Evolutionary conservation across 2,797 vertebrate genomes (phyloP).

Genomic region (Microhierax caerulescens): DNA sequence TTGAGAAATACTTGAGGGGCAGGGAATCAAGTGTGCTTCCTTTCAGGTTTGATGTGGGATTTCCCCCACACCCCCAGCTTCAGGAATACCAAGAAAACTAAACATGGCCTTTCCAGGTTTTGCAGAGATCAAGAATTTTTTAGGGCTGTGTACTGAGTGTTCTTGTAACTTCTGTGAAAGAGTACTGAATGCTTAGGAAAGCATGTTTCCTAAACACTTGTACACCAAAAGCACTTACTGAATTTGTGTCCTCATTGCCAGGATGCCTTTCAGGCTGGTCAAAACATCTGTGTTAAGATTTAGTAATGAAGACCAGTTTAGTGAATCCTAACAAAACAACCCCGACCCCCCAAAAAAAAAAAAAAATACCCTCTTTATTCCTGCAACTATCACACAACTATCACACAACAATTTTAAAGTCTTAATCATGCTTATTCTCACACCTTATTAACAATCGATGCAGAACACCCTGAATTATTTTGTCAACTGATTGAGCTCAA

Average conservation of each 20-base stretch:
- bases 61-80: background rate
- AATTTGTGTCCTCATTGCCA: background rate
- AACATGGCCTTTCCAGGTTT: background rate
- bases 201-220: background rate
- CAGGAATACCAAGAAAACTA: background rate
- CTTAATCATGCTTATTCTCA: background rate
- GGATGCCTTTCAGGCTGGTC: background rate
- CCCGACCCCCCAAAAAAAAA: too few species aligned
- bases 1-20: background rate
- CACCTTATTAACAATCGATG: background rate
- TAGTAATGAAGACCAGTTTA: background rate
- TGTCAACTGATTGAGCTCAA: background rate
- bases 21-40: background rate
- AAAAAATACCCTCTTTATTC: background rate
- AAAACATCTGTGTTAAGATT: background rate
- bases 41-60: background rate
- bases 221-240: background rate
- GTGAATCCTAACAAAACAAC: background rate
- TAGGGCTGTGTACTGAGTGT: background rate
- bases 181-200: background rate
- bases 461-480: background rate
- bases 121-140: background rate
- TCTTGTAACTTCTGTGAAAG: background rate
- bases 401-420: background rate
- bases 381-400: background rate